A percentile compares a stretch with the other conserved stretches of the same genome.
Evolutionary conservation across 92 coral and sea anemone species (phyloP).

Genomic region (Actinostola sp.): DNA sequence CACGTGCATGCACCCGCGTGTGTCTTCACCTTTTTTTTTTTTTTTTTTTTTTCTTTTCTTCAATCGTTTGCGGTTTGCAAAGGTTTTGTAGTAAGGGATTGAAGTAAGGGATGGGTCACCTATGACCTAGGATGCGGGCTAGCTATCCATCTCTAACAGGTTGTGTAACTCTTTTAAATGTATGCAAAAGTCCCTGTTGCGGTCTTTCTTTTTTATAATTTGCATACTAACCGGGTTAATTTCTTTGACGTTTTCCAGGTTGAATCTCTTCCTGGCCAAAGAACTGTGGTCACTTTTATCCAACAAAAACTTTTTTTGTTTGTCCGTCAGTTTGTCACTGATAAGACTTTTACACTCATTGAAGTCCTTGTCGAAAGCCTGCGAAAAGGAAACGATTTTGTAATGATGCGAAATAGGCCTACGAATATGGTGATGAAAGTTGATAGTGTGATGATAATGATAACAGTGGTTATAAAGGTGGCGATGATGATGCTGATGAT

Average conservation of each 20-base stretch:
- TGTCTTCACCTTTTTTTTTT: too few relatives aligned
- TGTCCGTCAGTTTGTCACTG: slow-evolving; percentile 68
- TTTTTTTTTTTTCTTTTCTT: too few relatives aligned
- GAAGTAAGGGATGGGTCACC: too few relatives aligned
- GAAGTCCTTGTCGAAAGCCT: slow-evolving; percentile 97
- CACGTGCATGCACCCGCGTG: too few relatives aligned
- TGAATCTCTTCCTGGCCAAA: slow-evolving; percentile 65
- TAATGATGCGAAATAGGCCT: neutral
- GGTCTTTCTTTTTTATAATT: neutral
- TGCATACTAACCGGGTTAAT: slow-evolving; percentile 71
- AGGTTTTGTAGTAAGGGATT: too few relatives aligned
- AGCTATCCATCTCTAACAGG: too few relatives aligned
- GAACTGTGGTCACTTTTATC: slow-evolving; percentile 72
- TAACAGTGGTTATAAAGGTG: neutral
- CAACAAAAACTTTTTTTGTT: slow-evolving; percentile 72
- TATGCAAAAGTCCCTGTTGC: too few relatives aligned
- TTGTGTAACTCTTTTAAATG: too few relatives aligned
- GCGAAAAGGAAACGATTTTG: neutral
- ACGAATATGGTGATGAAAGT: neutral
- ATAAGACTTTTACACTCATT: slow-evolving; percentile 90
- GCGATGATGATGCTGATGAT: neutral
- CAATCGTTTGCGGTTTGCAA: too few relatives aligned
- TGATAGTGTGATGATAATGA: slow-evolving; percentile 1
- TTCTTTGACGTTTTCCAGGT: slow-evolving; percentile 69
- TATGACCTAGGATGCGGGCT: too few relatives aligned